Evolutionary conservation across 2,888 invertebrate genomes (phyloP).

Genomic region (Petrolisthes cinctipes): DNA sequence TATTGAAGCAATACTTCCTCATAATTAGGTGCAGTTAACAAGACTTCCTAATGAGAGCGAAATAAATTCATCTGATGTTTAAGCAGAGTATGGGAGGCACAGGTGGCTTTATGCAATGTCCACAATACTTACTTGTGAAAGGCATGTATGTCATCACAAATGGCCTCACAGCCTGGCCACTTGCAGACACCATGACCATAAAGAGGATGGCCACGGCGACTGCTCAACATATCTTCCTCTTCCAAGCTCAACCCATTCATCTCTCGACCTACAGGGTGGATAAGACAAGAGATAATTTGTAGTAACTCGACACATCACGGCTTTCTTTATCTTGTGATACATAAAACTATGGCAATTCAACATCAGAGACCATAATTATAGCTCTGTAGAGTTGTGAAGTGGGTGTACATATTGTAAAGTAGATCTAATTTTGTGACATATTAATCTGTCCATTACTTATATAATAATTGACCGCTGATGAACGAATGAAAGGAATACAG

Average conservation of each 20-base stretch:
- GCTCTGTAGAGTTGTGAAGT: not conserved
- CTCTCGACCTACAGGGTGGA: constrained; percentile 25
- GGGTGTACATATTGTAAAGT: too few species aligned
- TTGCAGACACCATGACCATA: constrained; percentile 95
- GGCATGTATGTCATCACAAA: constrained; percentile 89
- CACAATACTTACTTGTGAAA: constrained; percentile 85
- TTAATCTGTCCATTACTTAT: too few species aligned
- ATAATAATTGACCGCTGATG: too few species aligned
- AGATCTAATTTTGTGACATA: too few species aligned
- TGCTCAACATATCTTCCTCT: constrained; percentile 68
- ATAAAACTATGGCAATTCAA: not conserved
- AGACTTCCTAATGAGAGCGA: too few species aligned
- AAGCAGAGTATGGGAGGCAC: too few species aligned
- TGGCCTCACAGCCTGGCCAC: constrained; percentile 97
- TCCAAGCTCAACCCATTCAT: constrained; percentile 58
- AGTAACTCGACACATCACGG: not conserved
- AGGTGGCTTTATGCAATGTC: too few species aligned
- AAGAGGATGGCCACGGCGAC: constrained; percentile 76
- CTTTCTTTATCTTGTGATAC: not conserved
- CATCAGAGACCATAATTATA: not conserved
- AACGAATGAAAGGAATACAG: too few species aligned
- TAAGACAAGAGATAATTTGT: not conserved
- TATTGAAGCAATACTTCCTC: too few species aligned
- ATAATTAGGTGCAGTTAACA: too few species aligned
- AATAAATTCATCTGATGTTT: too few species aligned